phyloP scores from a whole-genome alignment of 2,888 invertebrate species.

The Nomada lathburiana region DNA sequence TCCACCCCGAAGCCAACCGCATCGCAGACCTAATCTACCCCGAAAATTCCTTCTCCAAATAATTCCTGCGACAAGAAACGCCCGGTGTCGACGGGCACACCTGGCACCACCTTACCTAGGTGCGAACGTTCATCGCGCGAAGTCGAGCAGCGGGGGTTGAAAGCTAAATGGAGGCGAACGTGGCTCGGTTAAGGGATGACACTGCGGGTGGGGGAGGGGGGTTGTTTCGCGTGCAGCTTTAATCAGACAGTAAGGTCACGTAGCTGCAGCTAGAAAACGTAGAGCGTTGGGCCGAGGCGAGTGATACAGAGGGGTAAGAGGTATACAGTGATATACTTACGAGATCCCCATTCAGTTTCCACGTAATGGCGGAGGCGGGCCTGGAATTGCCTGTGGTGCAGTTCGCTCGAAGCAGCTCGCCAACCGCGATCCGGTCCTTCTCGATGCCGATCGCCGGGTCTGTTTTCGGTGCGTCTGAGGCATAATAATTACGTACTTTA shows the following conservation, averaged over 20 bases:
- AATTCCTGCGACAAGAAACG: not conserved
- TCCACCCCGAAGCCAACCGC: not conserved
- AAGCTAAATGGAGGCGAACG: conserved; percentile 45
- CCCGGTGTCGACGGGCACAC: not conserved
- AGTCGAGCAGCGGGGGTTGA: not conserved
- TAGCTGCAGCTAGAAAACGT: conserved; percentile 65
- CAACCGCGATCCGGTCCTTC: conserved; percentile 79
- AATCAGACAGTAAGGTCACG: conserved; percentile 79
- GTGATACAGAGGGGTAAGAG: not conserved
- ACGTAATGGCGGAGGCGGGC: conserved; percentile 82
- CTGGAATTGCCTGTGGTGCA: conserved; percentile 82
- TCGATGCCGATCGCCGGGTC: conserved; percentile 80
- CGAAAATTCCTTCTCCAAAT: not conserved
- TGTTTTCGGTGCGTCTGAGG: conserved; percentile 82
- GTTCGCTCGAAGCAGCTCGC: conserved; percentile 81
- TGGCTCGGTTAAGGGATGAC: not conserved
- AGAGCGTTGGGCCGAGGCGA: conserved; percentile 19
- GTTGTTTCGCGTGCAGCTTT: conserved; percentile 67
- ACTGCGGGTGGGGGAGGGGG: not conserved
- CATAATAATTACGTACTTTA: conserved; percentile 77
- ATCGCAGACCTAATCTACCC: no score
- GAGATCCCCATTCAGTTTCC: conserved; percentile 80
- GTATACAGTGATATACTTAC: conserved; percentile 76
- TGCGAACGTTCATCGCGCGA: not conserved
- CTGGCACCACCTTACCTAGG: not conserved